A percentile compares a stretch with the other conserved stretches of the same genome.
Conservation (phyloP, 2,888 invertebrate species). For the Lepidochrysops patricia region DNA sequence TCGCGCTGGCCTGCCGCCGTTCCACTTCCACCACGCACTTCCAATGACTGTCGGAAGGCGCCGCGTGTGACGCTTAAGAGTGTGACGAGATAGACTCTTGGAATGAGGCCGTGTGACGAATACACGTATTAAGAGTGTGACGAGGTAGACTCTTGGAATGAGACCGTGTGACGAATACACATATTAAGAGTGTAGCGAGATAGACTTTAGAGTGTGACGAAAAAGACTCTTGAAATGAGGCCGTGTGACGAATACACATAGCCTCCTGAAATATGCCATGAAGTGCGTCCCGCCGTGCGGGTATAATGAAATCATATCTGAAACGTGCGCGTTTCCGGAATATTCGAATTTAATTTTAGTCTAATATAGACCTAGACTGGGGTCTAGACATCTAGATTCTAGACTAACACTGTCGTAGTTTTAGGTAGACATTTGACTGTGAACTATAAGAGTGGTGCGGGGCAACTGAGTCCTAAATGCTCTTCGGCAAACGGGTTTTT, state of each 20-base stretch:
- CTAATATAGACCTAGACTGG: constrained; percentile 12
- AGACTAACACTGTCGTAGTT: not conserved
- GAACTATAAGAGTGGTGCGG: not conserved
- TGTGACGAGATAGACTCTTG: constrained; percentile 2
- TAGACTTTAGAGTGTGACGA: not conserved
- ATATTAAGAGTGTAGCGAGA: no score
- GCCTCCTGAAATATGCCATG: no score
- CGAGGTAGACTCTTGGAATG: not conserved
- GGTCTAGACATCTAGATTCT: not conserved
- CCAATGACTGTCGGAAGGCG: constrained; percentile 45
- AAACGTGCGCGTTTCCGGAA: constrained; percentile 15
- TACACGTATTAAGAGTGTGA: no score
- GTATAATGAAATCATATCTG: constrained; percentile 34
- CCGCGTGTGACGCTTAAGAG: constrained; percentile 21
- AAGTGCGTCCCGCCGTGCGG: no score
- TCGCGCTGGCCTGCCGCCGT: constrained; percentile 57
- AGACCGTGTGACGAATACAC: not conserved
- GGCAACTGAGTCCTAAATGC: not conserved
- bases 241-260: constrained; percentile 9
- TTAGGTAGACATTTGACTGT: not conserved
- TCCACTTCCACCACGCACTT: constrained; percentile 66
- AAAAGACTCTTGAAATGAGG: no score
- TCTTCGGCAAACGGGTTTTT: not conserved
- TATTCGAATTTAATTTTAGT: constrained; percentile 20
- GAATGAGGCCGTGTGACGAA: not conserved